These are phyloP conservation scores for Trissolcus japonicus DNA, from an alignment of 2,888 invertebrate species.

Conservation along the genomic window DNA sequence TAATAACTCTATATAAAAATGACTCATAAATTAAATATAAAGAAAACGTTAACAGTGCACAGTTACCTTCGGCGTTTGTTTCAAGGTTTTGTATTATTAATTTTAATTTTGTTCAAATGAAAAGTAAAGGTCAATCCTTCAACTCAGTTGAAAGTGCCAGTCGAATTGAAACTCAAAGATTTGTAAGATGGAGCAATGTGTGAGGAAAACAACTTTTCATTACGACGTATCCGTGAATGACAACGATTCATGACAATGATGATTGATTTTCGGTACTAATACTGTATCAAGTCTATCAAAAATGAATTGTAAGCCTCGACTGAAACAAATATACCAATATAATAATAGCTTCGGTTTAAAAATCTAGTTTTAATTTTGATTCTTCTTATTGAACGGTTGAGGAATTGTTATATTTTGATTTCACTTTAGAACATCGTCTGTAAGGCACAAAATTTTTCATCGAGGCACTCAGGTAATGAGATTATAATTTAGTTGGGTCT, in stretches of 20 bases:
- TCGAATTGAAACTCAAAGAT: background rate
- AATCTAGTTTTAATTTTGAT: no score
- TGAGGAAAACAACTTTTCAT: constrained; percentile 7
- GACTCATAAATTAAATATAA: constrained; percentile 33
- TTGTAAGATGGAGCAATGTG: background rate
- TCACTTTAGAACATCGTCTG: background rate
- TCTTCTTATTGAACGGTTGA: no score
- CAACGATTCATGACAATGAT: constrained; percentile 25
- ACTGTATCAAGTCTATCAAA: constrained; percentile 44
- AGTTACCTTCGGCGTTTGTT: constrained; percentile 13
- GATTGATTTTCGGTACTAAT: constrained; percentile 37
- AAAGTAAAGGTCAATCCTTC: no score
- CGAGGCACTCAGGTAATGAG: constrained; percentile 16
- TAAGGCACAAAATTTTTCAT: constrained; percentile 7
- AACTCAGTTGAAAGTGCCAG: no score
- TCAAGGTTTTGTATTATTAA: no score
- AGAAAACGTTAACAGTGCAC: constrained; percentile 27
- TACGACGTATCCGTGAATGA: constrained; percentile 26
- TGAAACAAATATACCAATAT: background rate
- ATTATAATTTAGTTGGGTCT: constrained; percentile 17
- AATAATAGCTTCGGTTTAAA: no score
- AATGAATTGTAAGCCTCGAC: constrained; percentile 4
- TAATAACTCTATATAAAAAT: constrained; percentile 34
- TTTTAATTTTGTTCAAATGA: no score
- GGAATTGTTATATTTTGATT: no score